Percentiles rank a stretch among this genome's conserved stretches.
phyloP scores from a whole-genome alignment of 2,113 vertebrate species.

The Archilochus colubris region DNA sequence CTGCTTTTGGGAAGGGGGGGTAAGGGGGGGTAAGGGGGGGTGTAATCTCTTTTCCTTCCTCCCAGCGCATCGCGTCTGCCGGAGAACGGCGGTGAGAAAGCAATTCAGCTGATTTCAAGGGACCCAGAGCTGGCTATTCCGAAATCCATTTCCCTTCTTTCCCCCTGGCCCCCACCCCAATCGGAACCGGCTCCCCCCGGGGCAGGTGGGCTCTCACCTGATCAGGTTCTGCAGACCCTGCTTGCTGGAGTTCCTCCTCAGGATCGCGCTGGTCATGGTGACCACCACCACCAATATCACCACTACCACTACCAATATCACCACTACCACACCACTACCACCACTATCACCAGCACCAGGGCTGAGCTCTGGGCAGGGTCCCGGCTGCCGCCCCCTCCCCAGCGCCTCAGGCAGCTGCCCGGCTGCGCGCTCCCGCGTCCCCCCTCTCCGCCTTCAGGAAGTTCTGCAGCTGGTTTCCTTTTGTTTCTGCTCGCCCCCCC shows the following conservation, averaged over 20 bases:
- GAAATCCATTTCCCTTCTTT: neutral
- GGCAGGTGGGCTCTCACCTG: conserved; percentile 80
- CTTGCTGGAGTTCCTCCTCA: conserved; percentile 81
- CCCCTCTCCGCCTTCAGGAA: conserved; percentile 56
- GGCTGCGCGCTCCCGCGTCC: conserved; percentile 6
- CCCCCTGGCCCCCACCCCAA: too few relatives aligned
- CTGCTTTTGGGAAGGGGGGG: neutral
- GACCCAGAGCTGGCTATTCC: fast-evolving
- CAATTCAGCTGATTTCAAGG: neutral
- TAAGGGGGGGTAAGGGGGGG: neutral
- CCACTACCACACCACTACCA: too few relatives aligned
- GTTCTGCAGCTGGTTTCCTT: conserved; percentile 72
- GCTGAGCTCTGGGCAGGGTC: neutral
- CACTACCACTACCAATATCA: too few relatives aligned
- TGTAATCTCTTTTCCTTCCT: neutral
- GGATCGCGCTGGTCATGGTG: conserved; percentile 74
- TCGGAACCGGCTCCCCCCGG: neutral
- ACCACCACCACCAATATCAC: neutral
- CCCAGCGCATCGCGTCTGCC: neutral
- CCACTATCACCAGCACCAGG: too few relatives aligned
- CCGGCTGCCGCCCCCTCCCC: conserved; percentile 16
- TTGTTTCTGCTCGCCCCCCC: conserved; percentile 67
- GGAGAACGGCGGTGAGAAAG: neutral
- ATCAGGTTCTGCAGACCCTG: conserved; percentile 85
- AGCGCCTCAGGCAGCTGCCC: neutral